Percentiles rank a stretch among this genome's conserved stretches.
phyloP scores from a whole-genome alignment of 1,140 invertebrate genomes.

The Galleria mellonella region DNA sequence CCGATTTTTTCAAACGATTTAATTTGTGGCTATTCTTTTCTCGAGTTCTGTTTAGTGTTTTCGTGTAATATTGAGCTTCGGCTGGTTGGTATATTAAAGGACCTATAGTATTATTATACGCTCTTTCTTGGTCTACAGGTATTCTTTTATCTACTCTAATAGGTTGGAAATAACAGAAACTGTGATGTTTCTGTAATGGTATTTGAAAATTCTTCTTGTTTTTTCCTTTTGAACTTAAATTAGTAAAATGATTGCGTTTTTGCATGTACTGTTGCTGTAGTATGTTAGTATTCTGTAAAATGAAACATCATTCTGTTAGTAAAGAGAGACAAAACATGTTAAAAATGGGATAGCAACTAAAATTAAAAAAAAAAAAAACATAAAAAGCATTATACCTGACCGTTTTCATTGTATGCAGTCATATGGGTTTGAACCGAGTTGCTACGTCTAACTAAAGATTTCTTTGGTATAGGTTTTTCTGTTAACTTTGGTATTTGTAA shows the following conservation, averaged over 20 bases:
- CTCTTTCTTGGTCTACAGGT: slow-evolving; percentile 54
- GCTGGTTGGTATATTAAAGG: slow-evolving; percentile 59
- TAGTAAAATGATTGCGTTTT: slow-evolving; percentile 67
- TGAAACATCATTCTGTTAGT: slow-evolving; percentile 47
- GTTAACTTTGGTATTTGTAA: slow-evolving; percentile 65
- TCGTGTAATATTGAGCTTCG: slow-evolving; percentile 64
- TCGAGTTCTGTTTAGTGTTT: slow-evolving; percentile 64
- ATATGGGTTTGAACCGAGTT: slow-evolving; percentile 56
- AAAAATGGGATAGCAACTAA: slow-evolving; percentile 19
- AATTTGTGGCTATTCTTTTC: slow-evolving; percentile 62
- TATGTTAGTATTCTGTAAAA: slow-evolving; percentile 74
- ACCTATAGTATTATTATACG: slow-evolving; percentile 69
- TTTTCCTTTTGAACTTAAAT: slow-evolving; percentile 65
- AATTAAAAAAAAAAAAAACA: slow-evolving; percentile 37
- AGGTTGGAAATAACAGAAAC: slow-evolving; percentile 80
- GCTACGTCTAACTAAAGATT: slow-evolving; percentile 49
- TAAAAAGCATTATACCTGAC: slow-evolving; percentile 64
- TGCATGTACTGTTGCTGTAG: slow-evolving; percentile 72
- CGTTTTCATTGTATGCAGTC: slow-evolving; percentile 37
- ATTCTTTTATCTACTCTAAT: slow-evolving; percentile 69
- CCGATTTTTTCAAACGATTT: slow-evolving; percentile 67
- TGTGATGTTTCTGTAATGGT: slow-evolving; percentile 80
- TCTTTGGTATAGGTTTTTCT: slow-evolving; percentile 65
- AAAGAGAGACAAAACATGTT: slow-evolving; percentile 10
- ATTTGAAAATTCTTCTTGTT: slow-evolving; percentile 77